Evolutionary conservation across 2,888 invertebrate genomes (phyloP), one percentile per base, ranked within the genome.

Genomic region (Chloroclysta siterata): DNA sequence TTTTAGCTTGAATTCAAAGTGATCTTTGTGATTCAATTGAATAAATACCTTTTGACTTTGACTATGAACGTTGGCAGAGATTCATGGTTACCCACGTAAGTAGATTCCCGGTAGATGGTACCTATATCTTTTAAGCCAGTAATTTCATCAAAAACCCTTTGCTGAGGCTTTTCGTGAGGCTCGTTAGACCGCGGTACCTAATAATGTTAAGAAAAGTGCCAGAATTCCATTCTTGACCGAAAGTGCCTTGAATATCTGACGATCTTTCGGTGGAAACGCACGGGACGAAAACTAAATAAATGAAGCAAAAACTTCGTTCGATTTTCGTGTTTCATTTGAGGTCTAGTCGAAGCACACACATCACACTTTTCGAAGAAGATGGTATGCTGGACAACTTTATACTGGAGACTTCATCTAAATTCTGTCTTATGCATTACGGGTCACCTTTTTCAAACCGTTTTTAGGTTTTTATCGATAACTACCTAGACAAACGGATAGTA

Each of bases 171-270:
- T 60, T 46, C 36, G 50, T 36, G 47, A 15, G 56, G 7, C 58
- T 72, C 70, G 72, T 72, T 70, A 72, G 69, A 60, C 60, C 53
- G 48, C 39, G 60, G 68, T 54, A 72, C 75, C 75, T 75, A 84
- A 82, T 85, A 84, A 83, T 84, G 82, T 85, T 82, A 83, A 81
- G 82, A 84, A 86, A 85, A 85, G 88, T 88, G 87, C 83, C 84
- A 81, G 80, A 82, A 86, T 82, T 79, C 84, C 86, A 87, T 88
- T 85, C 85, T 80, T 82, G 81, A 80, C 85, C 85, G 76, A 81
- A 84, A 87, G 80, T 84, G 80, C 87, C 83, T 71, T 77, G 82
- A 81, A 88, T 88, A 84, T 85, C 83, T 85, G 77, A 80, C 78
- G 79, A 78, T 82, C 79, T 80, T 81, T 79, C 65, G 65, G 22